These are phyloP conservation scores for Conger conger DNA, from an alignment of 2,113 vertebrate species.

Conservation along the genomic window DNA sequence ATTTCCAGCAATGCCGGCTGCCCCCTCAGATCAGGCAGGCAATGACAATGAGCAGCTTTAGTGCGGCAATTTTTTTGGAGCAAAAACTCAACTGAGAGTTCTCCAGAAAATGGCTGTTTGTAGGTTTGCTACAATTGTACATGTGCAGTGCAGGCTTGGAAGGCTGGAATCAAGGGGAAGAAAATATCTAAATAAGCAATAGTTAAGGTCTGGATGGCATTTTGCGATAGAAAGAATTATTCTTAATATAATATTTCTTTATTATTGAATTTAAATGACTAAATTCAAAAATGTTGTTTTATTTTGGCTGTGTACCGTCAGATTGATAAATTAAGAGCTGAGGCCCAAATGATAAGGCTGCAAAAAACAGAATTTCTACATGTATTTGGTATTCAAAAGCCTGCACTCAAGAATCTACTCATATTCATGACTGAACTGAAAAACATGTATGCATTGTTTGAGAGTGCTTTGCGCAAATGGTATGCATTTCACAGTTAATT, in stretches of 20 bases:
- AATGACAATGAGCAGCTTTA: neutral
- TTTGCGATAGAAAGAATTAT: neutral
- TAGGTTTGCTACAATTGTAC: neutral
- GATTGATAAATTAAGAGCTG: too few species aligned
- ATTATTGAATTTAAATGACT: neutral
- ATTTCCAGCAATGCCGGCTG: neutral
- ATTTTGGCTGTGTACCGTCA: too few species aligned
- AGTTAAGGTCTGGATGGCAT: neutral
- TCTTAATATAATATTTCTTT: neutral
- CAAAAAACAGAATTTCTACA: too few species aligned
- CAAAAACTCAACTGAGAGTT: neutral
- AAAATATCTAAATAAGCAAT: neutral
- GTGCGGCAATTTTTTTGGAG: neutral
- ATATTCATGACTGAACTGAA: too few species aligned
- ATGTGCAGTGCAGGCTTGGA: neutral
- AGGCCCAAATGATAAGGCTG: too few species aligned
- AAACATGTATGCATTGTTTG: neutral
- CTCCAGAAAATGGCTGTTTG: neutral
- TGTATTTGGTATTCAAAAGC: too few species aligned
- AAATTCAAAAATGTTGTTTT: too few species aligned
- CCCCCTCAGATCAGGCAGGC: conserved; percentile 2
- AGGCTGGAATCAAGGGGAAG: neutral
- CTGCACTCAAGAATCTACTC: neutral
- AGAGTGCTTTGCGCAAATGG: neutral
- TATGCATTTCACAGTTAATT: neutral